These are phyloP conservation scores for Galagoides demidoff DNA, from an alignment of 2,797 vertebrate genomes.

Conservation along the genomic window DNA sequence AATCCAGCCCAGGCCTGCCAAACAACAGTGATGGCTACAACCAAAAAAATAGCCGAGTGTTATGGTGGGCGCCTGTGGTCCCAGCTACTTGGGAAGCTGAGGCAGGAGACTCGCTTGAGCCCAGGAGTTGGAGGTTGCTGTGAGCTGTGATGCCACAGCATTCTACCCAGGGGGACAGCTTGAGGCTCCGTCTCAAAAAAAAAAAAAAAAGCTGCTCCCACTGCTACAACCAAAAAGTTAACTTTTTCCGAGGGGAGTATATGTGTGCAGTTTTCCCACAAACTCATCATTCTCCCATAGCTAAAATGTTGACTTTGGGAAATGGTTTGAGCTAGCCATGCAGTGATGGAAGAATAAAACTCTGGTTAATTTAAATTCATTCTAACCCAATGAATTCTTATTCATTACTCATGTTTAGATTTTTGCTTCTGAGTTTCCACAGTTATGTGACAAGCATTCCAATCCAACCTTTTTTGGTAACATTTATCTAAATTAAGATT, in stretches of 20 bases:
- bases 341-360: background rate
- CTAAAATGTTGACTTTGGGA: background rate
- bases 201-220: background rate
- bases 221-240: background rate
- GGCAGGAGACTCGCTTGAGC: too few relatives aligned
- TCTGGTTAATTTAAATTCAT: background rate
- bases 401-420: background rate
- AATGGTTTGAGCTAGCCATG: background rate
- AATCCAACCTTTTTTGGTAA: conserved; percentile 22
- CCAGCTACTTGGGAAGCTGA: too few relatives aligned
- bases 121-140: too few relatives aligned
- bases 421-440: background rate
- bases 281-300: background rate
- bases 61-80: too few relatives aligned
- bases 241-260: background rate
- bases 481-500: background rate
- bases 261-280: background rate
- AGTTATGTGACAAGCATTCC: background rate
- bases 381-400: background rate
- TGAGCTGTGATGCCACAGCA: too few relatives aligned
- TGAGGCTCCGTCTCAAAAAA: too few relatives aligned
- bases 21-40: too few relatives aligned
- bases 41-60: too few relatives aligned
- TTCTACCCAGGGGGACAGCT: too few relatives aligned
- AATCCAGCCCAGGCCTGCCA: too few relatives aligned